Conservation (phyloP, 2,888 invertebrate species). For the Aelia acuminata region DNA sequence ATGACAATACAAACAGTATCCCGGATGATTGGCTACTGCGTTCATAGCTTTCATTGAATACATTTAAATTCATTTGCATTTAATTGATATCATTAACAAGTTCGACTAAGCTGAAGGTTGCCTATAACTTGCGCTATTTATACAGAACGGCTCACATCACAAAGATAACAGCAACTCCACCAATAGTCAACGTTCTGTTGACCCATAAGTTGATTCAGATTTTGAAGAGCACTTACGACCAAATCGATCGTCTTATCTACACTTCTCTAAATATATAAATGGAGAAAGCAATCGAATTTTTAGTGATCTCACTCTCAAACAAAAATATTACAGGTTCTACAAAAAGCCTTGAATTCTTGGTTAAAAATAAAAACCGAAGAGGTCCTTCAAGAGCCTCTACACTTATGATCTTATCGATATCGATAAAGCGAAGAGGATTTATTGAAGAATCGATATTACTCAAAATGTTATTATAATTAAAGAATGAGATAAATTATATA, state of each 20-base stretch:
- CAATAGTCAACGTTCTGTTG: too few species aligned
- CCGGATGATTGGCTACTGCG: not conserved
- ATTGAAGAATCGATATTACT: not conserved
- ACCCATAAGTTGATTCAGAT: too few species aligned
- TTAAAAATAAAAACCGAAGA: not conserved
- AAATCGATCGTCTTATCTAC: not conserved
- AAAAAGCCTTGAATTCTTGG: not conserved
- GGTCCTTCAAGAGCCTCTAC: not conserved
- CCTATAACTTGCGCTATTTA: not conserved
- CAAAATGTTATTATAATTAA: not conserved
- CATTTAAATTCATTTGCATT: not conserved
- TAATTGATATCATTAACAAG: not conserved
- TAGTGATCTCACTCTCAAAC: not conserved
- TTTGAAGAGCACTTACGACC: not conserved
- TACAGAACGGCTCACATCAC: too few species aligned
- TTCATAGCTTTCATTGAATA: not conserved
- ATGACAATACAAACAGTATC: not conserved
- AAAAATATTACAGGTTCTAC: not conserved
- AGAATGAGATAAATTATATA: too few species aligned
- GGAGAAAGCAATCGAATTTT: not conserved
- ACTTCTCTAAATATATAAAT: not conserved
- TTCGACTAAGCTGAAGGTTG: not conserved
- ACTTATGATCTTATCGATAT: not conserved
- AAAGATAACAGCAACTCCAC: too few species aligned
- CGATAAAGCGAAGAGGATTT: not conserved